These are phyloP conservation scores for Trissolcus japonicus DNA, from an alignment of 2,888 invertebrate genomes.

Conservation along the genomic window DNA sequence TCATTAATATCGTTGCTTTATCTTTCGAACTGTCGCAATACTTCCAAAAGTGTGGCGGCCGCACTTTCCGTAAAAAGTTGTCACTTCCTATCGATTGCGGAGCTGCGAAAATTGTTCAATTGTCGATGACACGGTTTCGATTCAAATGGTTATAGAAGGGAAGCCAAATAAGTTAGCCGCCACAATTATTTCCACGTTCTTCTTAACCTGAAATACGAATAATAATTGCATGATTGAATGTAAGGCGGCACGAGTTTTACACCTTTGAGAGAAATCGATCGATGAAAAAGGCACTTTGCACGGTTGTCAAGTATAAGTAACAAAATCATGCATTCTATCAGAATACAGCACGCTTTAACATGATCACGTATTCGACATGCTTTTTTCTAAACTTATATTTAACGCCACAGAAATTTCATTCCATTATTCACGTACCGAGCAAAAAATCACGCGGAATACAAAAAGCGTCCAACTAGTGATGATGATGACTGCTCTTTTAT, in stretches of 20 bases:
- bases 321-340: conserved; percentile 31
- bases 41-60: conserved; percentile 22
- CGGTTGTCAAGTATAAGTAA: conserved; percentile 39
- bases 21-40: conserved; percentile 15
- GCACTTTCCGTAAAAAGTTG: conserved; percentile 13
- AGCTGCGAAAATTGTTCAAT: conserved; percentile 5
- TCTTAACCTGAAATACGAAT: conserved; percentile 39
- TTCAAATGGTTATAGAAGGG: conserved; percentile 6
- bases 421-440: neutral
- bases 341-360: conserved; percentile 20
- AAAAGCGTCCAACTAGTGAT: neutral
- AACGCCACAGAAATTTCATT: conserved; percentile 35
- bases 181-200: conserved; percentile 13
- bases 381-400: conserved; percentile 22
- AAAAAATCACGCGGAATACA: conserved; percentile 16
- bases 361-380: conserved; percentile 32
- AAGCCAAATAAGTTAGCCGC: neutral
- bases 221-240: conserved; percentile 32
- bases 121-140: conserved; percentile 23
- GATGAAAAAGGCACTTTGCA: conserved; percentile 49
- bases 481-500: too few relatives aligned
- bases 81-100: conserved; percentile 23
- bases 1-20: conserved; percentile 25
- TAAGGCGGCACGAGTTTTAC: conserved; percentile 7
- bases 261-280: conserved; percentile 37